These are phyloP conservation scores for Drosophila orosa DNA, from an alignment of 1,140 invertebrate species.

Conservation along the genomic window DNA sequence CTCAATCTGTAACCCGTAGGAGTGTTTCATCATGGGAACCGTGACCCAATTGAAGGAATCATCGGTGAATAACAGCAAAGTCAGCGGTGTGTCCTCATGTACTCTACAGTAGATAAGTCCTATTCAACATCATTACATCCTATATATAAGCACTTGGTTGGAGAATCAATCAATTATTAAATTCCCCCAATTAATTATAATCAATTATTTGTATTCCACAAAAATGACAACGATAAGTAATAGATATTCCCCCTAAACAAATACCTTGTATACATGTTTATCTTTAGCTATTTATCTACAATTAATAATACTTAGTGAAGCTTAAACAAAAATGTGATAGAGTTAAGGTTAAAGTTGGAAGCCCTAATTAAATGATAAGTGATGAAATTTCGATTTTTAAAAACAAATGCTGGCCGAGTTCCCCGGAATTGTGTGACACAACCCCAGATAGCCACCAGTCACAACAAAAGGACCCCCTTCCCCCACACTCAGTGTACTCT, in stretches of 20 bases:
- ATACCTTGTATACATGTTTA: neutral
- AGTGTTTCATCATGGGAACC: too few relatives aligned
- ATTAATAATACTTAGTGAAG: neutral
- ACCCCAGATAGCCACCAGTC: conserved; percentile 9
- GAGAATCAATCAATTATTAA: conserved; percentile 7
- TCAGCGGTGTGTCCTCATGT: too few relatives aligned
- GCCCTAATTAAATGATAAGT: neutral
- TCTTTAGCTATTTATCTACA: neutral
- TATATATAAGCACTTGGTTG: too few relatives aligned
- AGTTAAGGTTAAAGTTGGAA: neutral
- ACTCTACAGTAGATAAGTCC: too few relatives aligned
- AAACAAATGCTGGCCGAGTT: conserved; percentile 6
- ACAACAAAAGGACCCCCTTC: conserved; percentile 7
- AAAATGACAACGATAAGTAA: neutral
- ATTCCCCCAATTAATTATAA: neutral
- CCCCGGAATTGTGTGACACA: conserved; percentile 22
- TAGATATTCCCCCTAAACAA: neutral
- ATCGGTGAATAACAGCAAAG: too few relatives aligned
- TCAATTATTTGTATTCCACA: neutral
- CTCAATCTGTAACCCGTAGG: too few relatives aligned
- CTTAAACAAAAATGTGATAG: neutral
- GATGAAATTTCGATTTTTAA: neutral
- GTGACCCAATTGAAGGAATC: too few relatives aligned
- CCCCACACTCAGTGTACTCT: neutral
- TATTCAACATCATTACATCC: too few relatives aligned